Evolutionary conservation across 1,140 invertebrate genomes (phyloP).

Genomic region (Aphidius gifuensis): DNA sequence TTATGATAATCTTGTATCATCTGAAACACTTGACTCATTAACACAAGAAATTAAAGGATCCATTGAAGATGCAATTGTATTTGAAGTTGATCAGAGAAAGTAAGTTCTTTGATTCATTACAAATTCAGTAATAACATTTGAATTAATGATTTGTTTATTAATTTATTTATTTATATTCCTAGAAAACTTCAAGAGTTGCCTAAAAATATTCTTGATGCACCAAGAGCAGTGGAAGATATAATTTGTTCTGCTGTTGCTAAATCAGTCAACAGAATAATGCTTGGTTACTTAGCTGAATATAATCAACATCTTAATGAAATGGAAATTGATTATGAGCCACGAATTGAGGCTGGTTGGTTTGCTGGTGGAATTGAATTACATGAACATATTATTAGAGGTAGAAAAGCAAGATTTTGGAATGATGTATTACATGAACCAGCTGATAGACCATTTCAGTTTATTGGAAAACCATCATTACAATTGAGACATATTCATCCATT

Average conservation of each 20-base stretch:
- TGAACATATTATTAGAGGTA: conserved; percentile 48
- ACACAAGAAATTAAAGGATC: conserved; percentile 55
- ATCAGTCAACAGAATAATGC: conserved; percentile 68
- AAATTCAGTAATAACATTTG: background rate
- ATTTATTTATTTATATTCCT: conserved; percentile 25
- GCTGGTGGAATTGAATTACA: conserved; percentile 64
- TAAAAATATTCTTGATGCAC: conserved; percentile 46
- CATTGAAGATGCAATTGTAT: conserved; percentile 60
- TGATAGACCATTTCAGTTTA: conserved; percentile 67
- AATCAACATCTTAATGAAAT: conserved; percentile 61
- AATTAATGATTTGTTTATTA: background rate
- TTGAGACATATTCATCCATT: conserved; percentile 65
- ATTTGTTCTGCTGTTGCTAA: conserved; percentile 57
- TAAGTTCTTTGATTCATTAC: conserved; percentile 41
- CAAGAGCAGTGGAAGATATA: conserved; percentile 26
- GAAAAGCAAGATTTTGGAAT: conserved; percentile 5
- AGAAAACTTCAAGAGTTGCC: conserved; percentile 36
- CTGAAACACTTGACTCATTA: conserved; percentile 46
- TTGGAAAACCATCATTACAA: conserved; percentile 63
- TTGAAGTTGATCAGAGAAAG: conserved; percentile 59
- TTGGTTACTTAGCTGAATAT: conserved; percentile 57
- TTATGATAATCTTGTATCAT: conserved; percentile 53
- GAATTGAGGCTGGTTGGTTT: conserved; percentile 78
- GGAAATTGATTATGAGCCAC: conserved; percentile 70
- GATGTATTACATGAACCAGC: conserved; percentile 55